These are phyloP conservation scores for Aphaenogaster rudis DNA, from an alignment of 1,140 invertebrate genomes.

Conservation along the genomic window DNA sequence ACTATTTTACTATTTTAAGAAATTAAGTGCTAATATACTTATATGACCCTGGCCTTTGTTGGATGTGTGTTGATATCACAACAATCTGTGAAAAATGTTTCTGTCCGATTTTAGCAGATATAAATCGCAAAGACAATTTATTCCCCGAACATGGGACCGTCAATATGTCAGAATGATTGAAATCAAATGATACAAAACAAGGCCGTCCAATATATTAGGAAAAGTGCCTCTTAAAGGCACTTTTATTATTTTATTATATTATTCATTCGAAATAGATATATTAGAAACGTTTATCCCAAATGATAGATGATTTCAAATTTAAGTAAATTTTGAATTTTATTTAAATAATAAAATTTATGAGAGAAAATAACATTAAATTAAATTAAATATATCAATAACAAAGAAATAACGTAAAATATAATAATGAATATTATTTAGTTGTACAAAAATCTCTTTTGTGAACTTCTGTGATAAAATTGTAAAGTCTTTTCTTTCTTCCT, in stretches of 20 bases:
- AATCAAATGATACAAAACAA: conserved; percentile 42
- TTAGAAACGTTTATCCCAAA: not conserved
- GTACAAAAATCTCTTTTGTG: not conserved
- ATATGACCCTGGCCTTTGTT: not conserved
- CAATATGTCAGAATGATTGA: conserved; percentile 54
- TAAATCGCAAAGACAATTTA: conserved; percentile 49
- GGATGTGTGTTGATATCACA: conserved; percentile 12
- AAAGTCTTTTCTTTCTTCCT: not conserved
- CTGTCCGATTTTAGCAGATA: conserved; percentile 36
- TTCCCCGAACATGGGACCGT: conserved; percentile 11
- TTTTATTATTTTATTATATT: conserved; percentile 2
- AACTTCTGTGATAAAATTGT: not conserved
- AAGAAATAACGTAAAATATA: not conserved
- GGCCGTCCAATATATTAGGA: not conserved
- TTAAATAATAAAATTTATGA: not conserved
- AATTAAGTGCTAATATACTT: not conserved
- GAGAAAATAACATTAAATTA: not conserved
- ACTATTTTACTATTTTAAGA: not conserved
- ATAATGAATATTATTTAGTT: not conserved
- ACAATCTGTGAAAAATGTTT: conserved; percentile 37
- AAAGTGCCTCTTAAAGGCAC: not conserved
- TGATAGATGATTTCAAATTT: not conserved
- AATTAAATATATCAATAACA: not conserved
- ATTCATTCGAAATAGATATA: not conserved
- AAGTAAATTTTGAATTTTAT: conserved; percentile 8